These are phyloP conservation scores for Urocynchramus pylzowi DNA, from an alignment of 2,113 vertebrate genomes.

Conservation along the genomic window DNA sequence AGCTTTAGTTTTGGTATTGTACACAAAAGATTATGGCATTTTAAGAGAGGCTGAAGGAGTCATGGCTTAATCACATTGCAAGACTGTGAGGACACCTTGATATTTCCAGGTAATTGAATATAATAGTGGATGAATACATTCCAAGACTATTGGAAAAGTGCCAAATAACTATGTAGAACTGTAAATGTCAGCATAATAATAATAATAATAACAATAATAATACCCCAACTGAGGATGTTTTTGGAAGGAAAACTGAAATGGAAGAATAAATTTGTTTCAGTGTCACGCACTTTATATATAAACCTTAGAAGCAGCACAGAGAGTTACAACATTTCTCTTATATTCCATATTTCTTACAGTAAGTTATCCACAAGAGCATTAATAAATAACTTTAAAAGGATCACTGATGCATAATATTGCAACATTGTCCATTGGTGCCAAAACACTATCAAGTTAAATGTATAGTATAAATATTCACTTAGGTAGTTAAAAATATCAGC, in stretches of 20 bases:
- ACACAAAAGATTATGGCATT: not conserved
- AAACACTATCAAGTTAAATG: not conserved
- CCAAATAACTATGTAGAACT: not conserved
- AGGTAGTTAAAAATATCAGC: not conserved
- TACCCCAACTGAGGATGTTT: not conserved
- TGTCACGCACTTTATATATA: not conserved
- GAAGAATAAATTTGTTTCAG: not conserved
- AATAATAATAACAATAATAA: not conserved
- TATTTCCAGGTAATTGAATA: not conserved
- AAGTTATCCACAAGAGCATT: not conserved
- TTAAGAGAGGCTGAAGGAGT: not conserved
- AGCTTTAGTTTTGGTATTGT: not conserved
- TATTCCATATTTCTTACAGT: not conserved
- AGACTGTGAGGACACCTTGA: not conserved
- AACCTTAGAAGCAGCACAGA: not conserved
- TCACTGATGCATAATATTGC: not conserved
- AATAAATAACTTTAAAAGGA: not conserved
- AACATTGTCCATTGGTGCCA: not conserved
- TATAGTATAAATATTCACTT: not conserved
- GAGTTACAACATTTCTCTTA: not conserved
- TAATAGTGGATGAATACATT: not conserved
- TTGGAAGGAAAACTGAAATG: not conserved
- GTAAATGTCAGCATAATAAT: not conserved
- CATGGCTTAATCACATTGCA: constrained; percentile 19
- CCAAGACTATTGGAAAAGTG: not conserved